phyloP scores from a whole-genome alignment of 2,113 vertebrate species.

The Gopherus flavomarginatus region DNA sequence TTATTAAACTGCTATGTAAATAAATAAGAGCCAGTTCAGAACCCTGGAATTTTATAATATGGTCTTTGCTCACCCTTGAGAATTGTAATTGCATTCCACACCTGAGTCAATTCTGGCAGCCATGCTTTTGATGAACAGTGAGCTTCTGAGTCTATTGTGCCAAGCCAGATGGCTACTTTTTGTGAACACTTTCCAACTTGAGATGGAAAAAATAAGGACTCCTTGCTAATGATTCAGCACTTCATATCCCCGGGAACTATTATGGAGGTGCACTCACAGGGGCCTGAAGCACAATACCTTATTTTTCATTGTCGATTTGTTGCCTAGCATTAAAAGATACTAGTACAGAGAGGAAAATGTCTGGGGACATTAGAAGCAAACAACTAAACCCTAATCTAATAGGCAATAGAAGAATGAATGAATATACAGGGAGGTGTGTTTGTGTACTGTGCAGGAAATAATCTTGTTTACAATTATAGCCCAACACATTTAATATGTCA shows the following conservation, averaged over 20 bases:
- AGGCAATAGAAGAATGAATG: conserved; percentile 18
- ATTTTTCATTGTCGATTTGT: neutral
- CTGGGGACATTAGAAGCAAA: neutral
- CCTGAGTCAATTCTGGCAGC: conserved; percentile 47
- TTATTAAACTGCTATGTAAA: neutral
- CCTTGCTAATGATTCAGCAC: conserved; percentile 16
- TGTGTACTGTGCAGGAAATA: conserved; percentile 12
- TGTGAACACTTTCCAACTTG: conserved; percentile 23
- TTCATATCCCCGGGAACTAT: neutral
- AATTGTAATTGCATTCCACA: conserved; percentile 33
- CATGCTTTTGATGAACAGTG: conserved; percentile 3
- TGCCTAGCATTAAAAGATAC: neutral
- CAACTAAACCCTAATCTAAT: neutral
- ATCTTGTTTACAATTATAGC: conserved; percentile 35
- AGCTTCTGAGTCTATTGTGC: conserved; percentile 40
- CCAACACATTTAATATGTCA: conserved; percentile 14
- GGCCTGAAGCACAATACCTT: neutral
- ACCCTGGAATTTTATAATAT: conserved; percentile 1
- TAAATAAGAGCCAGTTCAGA: neutral
- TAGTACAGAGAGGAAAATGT: neutral
- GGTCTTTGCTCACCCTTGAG: conserved; percentile 24
- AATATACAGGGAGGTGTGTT: conserved; percentile 13
- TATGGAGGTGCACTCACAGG: neutral
- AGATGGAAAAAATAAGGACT: conserved; percentile 25
- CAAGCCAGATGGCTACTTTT: conserved; percentile 53